Percentiles rank a stretch among this genome's conserved stretches.
Evolutionary conservation across 2,113 vertebrate genomes (phyloP).

Genomic region (Clupea harengus): DNA sequence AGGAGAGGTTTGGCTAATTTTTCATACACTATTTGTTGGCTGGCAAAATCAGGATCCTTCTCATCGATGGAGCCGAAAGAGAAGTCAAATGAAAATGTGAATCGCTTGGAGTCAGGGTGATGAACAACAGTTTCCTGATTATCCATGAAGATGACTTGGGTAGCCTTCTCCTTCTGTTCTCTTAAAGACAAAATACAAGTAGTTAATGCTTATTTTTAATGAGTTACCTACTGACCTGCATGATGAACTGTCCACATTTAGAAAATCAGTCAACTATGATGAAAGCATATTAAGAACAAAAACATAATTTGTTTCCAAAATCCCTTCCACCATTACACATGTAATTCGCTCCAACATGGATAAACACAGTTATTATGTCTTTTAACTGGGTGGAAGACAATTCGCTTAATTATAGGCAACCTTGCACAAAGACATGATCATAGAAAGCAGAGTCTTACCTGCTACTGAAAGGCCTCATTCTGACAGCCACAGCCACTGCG

Average conservation of each 20-base stretch:
- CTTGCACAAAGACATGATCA: not conserved
- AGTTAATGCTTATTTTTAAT: not conserved
- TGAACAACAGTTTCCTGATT: conserved; percentile 78
- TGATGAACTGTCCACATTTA: not conserved
- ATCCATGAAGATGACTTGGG: conserved; percentile 79
- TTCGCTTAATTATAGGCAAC: not conserved
- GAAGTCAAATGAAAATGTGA: conserved; percentile 83
- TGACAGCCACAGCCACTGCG: conserved; percentile 86
- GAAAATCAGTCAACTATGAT: not conserved
- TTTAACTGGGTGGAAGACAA: not conserved
- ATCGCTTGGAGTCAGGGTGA: conserved; percentile 80
- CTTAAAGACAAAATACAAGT: conserved; percentile 56
- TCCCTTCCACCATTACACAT: too few relatives aligned
- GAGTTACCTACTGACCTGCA: too few relatives aligned
- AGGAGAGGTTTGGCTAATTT: conserved; percentile 82
- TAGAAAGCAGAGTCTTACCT: conserved; percentile 67
- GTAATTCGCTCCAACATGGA: too few relatives aligned
- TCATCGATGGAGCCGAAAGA: conserved; percentile 88
- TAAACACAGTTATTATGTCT: too few relatives aligned
- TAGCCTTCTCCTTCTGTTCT: conserved; percentile 77
- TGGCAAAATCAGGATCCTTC: conserved; percentile 71
- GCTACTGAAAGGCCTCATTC: conserved; percentile 84
- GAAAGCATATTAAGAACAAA: not conserved
- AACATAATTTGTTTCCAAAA: not conserved
- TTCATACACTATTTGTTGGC: conserved; percentile 81